Conservation (phyloP, 2,888 invertebrate species). For the Tetragonisca angustula region DNA sequence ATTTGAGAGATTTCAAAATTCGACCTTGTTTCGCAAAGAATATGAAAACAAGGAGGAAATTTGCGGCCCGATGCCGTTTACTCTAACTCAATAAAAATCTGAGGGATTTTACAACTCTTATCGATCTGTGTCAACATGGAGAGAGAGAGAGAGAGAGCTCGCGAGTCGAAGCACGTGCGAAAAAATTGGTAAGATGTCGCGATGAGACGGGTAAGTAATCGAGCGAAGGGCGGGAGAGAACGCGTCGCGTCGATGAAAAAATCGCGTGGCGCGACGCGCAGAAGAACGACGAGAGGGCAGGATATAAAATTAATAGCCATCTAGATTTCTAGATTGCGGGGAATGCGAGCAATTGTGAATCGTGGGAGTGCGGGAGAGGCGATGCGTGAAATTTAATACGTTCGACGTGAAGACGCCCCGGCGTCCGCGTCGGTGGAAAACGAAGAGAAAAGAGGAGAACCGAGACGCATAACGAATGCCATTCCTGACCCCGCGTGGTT, state of each 20-base stretch:
- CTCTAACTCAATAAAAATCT: too few relatives aligned
- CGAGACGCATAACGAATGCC: slow-evolving; percentile 76
- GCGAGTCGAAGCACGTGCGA: not conserved
- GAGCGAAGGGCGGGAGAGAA: too few relatives aligned
- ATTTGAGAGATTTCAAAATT: too few relatives aligned
- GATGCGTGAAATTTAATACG: slow-evolving; percentile 81
- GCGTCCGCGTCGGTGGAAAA: slow-evolving; percentile 31
- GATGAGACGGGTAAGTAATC: not conserved
- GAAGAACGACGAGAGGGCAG: slow-evolving; percentile 55
- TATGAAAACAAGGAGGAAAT: too few relatives aligned
- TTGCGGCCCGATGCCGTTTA: too few relatives aligned
- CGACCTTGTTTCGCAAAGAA: too few relatives aligned
- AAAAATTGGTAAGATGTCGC: not conserved
- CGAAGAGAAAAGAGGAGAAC: slow-evolving; percentile 56
- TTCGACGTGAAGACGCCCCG: slow-evolving; percentile 73
- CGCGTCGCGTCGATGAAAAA: slow-evolving; percentile 8
- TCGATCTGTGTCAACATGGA: not conserved
- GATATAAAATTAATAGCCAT: slow-evolving; percentile 84
- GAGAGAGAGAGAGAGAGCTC: not conserved
- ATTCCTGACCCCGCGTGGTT: slow-evolving; percentile 80
- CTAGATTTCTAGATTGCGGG: slow-evolving; percentile 83
- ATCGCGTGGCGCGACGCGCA: not conserved
- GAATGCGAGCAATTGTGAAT: slow-evolving; percentile 82
- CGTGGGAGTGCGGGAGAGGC: slow-evolving; percentile 80
- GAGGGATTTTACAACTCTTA: not conserved